Conservation (phyloP, 1,140 invertebrate species). For the Archivesica marissinica region DNA sequence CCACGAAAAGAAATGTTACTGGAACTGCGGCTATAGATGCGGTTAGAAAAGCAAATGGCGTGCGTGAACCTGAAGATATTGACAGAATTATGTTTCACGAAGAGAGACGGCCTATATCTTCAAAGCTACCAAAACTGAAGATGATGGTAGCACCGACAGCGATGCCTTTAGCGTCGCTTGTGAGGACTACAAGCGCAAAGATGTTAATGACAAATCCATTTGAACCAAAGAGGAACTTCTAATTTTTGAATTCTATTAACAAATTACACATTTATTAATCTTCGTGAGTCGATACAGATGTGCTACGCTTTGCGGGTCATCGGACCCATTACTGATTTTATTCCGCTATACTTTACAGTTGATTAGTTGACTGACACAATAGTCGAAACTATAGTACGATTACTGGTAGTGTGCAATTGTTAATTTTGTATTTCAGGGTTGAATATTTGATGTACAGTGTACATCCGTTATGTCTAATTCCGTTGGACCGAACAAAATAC, state of each 20-base stretch:
- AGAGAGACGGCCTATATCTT: neutral
- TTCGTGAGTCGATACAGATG: no score
- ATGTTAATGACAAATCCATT: conserved; percentile 37
- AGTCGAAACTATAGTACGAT: no score
- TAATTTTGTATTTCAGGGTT: no score
- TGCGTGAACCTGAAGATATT: conserved; percentile 17
- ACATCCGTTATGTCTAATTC: no score
- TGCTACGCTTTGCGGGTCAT: no score
- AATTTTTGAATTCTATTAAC: neutral
- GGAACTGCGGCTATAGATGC: conserved; percentile 17
- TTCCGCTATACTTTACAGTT: no score
- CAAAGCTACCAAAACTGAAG: conserved; percentile 32
- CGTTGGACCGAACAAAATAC: no score
- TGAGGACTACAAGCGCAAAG: conserved; percentile 41
- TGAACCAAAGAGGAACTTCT: conserved; percentile 14
- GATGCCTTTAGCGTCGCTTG: conserved; percentile 32
- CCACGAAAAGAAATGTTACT: neutral
- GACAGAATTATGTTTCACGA: conserved; percentile 31
- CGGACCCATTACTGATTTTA: no score
- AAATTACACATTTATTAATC: neutral
- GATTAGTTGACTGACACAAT: no score
- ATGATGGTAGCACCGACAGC: conserved; percentile 52
- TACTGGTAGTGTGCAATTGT: no score
- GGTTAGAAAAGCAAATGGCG: conserved; percentile 44
- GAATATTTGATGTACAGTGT: no score